Base-by-base conservation (phyloP, 2,113 vertebrate species). In the Pterophyllum scalare region DNA sequence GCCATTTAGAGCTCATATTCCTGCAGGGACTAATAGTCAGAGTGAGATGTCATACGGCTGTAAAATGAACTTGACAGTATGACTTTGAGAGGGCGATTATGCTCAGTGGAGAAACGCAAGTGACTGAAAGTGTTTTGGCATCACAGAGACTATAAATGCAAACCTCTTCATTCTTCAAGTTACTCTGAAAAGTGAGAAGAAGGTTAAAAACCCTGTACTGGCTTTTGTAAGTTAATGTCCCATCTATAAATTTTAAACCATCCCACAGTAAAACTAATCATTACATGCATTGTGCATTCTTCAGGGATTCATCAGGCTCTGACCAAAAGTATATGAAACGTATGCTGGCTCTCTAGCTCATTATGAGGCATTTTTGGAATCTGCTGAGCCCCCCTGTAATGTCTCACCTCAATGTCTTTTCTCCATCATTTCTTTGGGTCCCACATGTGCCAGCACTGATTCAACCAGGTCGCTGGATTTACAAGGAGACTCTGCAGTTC, bases 361-460 rank as follows among this genome's bases (percentile, higher is more conserved):
- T 86, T 59, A 54, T 1, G 20, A 54, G 59, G 40, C 85, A 86
- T 91, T 89, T 90, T 67, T 85, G 38, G 35, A 89, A 89, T 60
- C 61, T 76, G 84, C 86, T 89, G 83, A 87, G 28, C 38, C 17
- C 31, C 65, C 31, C 31, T 28, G 28, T 28, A 6, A 33, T 33
- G 35, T 35, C 35, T 35, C 35, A 7, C 35, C 7, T 62, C 35
- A 20, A n/a, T 56, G 26, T 67, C 65, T 56, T 2, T 64, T 46
- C 75, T 14, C 20, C 60, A 14, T 81, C 40, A 75, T 77, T 56
- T 76, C 61, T 74, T 20, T 13, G 49, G 79, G 70, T 87, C 82
- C 83, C 70, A 19, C 62, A 52, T 82, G 80, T 87, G 49, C 56
- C 33, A 24, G 38, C 49, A 59, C 75, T 64, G 31, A 85, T 81